phyloP scores from a whole-genome alignment of 2,888 invertebrate species.

The Coelinius sp. region DNA sequence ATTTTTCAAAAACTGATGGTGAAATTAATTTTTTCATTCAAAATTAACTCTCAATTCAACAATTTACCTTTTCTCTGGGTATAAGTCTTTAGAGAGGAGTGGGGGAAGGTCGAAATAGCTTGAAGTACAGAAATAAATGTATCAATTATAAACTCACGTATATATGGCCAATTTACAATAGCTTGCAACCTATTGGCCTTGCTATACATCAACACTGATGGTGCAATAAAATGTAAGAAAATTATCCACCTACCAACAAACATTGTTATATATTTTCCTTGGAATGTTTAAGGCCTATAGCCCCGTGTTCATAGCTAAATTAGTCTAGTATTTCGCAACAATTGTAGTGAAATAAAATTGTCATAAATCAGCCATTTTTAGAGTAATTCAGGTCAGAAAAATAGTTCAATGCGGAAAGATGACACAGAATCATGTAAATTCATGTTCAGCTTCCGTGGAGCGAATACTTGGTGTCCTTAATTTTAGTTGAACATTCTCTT shows the following conservation, averaged over 20 bases:
- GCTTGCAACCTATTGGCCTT: constrained; percentile 33
- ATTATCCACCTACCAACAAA: constrained; percentile 7
- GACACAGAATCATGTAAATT: constrained; percentile 47
- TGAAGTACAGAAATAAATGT: constrained; percentile 3
- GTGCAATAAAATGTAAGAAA: neutral
- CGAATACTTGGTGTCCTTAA: constrained; percentile 42
- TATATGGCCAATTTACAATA: constrained; percentile 30
- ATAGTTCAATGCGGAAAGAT: constrained; percentile 16
- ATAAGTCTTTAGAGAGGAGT: no score
- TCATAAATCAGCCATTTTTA: no score
- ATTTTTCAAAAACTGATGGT: no score
- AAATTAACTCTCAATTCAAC: no score
- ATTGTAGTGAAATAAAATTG: no score
- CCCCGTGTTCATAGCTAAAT: neutral
- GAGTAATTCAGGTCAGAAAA: no score
- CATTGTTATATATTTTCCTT: neutral
- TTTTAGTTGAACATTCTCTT: neutral
- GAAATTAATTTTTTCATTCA: no score
- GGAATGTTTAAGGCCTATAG: no score
- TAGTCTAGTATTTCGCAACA: constrained; percentile 5
- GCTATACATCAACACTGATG: constrained; percentile 30
- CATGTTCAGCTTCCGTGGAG: constrained; percentile 54
- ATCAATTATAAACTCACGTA: constrained; percentile 38
- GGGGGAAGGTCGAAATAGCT: no score
- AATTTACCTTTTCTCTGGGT: no score